Evolutionary conservation across 1,140 invertebrate species (phyloP).

Genomic region (Papilio machaon): DNA sequence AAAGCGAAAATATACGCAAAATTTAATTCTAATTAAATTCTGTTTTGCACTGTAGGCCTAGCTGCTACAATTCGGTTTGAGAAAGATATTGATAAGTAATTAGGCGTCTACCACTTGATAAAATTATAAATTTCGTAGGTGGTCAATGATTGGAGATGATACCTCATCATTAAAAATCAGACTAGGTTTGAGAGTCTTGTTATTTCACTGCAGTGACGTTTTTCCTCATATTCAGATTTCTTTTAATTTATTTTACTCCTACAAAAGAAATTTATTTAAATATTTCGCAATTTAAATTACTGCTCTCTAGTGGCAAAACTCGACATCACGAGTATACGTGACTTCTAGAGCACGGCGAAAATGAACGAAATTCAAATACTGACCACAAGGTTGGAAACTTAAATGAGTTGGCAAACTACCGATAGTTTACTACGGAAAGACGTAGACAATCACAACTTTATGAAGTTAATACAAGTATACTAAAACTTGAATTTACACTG

Average conservation of each 20-base stretch:
- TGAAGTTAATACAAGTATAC: not conserved
- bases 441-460: not conserved
- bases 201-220: not conserved
- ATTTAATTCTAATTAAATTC: too few relatives aligned
- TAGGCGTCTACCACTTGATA: too few relatives aligned
- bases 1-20: too few relatives aligned
- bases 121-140: too few relatives aligned
- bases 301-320: not conserved
- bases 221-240: not conserved
- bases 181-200: too few relatives aligned
- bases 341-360: not conserved
- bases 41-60: too few relatives aligned
- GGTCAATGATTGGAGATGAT: too few relatives aligned
- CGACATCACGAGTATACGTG: not conserved
- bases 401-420: not conserved
- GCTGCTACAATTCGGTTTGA: too few relatives aligned
- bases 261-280: not conserved
- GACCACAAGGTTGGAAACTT: constrained; percentile 1
- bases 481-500: not conserved
- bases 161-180: too few relatives aligned
- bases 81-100: too few relatives aligned
- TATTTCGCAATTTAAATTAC: not conserved
- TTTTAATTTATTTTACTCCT: not conserved
- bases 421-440: not conserved
- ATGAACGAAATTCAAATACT: not conserved